A percentile compares a stretch with the other conserved stretches of the same genome.
These are phyloP conservation scores for Dunckerocampus dactyliophorus DNA, from an alignment of 2,113 vertebrate species.

Conservation along the genomic window DNA sequence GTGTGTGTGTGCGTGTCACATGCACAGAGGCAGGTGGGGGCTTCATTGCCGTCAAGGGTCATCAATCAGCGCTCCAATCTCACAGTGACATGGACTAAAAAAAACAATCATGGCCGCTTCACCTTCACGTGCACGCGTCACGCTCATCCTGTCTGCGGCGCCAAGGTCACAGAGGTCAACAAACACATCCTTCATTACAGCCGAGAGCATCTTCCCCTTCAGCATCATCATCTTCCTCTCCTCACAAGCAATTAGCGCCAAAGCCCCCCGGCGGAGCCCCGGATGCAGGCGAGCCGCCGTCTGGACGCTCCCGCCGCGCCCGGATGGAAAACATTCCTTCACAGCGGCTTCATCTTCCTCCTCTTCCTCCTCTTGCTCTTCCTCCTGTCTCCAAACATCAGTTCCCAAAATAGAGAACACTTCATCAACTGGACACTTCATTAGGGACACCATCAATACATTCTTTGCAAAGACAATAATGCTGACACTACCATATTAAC, in stretches of 20 bases:
- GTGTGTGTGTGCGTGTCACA: not conserved
- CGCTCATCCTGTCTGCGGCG: not conserved
- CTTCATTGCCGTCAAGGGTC: not conserved
- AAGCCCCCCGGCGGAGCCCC: constrained; percentile 27
- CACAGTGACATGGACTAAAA: constrained; percentile 7
- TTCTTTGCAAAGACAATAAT: too few species aligned
- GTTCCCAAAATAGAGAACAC: too few species aligned
- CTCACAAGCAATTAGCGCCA: constrained; percentile 38
- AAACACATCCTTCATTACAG: constrained; percentile 42
- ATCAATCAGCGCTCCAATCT: constrained; percentile 27
- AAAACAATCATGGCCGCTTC: constrained; percentile 19
- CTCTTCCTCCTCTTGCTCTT: constrained; percentile 9
- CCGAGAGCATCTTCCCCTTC: constrained; percentile 11
- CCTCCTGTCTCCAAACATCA: not conserved
- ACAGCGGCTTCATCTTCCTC: not conserved
- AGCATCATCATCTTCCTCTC: too few species aligned
- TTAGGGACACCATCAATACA: too few species aligned
- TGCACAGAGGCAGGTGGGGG: not conserved
- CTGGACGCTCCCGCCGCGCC: constrained; percentile 29
- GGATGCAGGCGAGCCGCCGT: constrained; percentile 24
- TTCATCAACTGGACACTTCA: too few species aligned
- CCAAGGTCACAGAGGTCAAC: constrained; percentile 45
- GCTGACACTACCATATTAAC: too few species aligned
- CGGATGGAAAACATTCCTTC: constrained; percentile 1
- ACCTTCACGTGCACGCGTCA: not conserved